Evolutionary conservation across 2,797 vertebrate genomes (phyloP), one percentile per base, ranked within the genome.

Genomic region (Megaceryle alcyon): DNA sequence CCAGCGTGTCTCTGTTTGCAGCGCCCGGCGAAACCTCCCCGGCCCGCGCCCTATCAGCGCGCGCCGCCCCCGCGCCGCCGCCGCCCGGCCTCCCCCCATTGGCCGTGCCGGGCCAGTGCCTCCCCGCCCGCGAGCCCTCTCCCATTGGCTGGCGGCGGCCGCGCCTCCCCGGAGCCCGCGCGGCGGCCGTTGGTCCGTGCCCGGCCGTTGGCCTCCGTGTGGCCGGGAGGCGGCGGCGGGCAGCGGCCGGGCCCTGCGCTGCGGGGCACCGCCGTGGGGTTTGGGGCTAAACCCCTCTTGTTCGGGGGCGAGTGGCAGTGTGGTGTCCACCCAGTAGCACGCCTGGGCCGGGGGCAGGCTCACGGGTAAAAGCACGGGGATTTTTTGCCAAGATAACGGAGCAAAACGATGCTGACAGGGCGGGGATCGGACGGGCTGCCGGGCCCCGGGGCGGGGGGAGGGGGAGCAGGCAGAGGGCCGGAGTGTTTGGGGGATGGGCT

Each of bases 241-340:
- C 11, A 48, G 46, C 46, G 46, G 22, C 21, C 22, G 46, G 46
- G 46, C 22, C 12, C 23, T 48, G 22, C 46, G 21, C 46, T 23
- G 46, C 46, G 46, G 46, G 46, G 18, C 46, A 48, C 8, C 19
- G 66, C 39, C 16, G 21, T 16, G 23, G 9, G 33, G 22, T 8
- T 18, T 28, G 48, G 14, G 25, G 63, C 16, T 33, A 37, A n/a
- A 23, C 0, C 2, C 4, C 13, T 4, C 25, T 18, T 29, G 28
- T 51, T 9, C 3, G 2, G 31, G 37, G 10, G 4, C 0, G 2
- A 14, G 31, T 33, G 66, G 51, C 31, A 2, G 2, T 31, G 28
- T 7, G 39, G 48, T 72, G 44, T 33, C 41, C 56, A 22, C 17
- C 5, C 12, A 6, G 28, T 33, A 31, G 33, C 11, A 8, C 31